Base-by-base conservation (phyloP, 1,140 invertebrate genomes). In the Calliopsis andreniformis region DNA sequence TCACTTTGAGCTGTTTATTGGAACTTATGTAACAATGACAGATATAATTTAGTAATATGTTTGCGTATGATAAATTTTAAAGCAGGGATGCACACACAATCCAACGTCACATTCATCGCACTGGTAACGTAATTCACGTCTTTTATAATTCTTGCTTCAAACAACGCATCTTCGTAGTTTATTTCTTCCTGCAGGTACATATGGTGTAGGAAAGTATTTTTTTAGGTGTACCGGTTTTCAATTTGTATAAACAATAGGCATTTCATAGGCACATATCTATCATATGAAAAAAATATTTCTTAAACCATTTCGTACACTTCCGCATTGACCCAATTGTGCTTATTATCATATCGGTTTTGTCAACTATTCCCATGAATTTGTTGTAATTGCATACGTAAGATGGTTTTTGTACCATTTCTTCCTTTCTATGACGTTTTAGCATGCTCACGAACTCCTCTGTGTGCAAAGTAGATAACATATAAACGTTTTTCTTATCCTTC, bases 321-420 rank as follows among this genome's bases (percentile, higher is more conserved):
- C 86, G 76, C 70, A 87, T 84, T 47, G 82, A 85, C 42, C 78
- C 53, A 28, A 89, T 78, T 16, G 83, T 83, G 47, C 83, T 87
- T 32, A 87, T 78, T 35, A 89, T 75, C 87, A 89, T 88, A 76
- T 91, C 89, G 6, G 84, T 63, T 61, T 81, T 79, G 73, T 91
- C 88, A 2, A 92, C 88, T 49, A 78, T 70, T 23, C 90, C 89
- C 88, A 91, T 92, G n/a, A n/a, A n/a, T n/a, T n/a, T 69, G 8
- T 35, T 35, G 8, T 35, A 35, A 35, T 35, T 8, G 59, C 87
- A 25, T 18, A 91, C 79, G 78, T 86, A 86, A 61, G 83, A 32
- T 61, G 89, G 87, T 47, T 64, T 49, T 35, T 18, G 45, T 49
- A 51, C 6, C 7, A 64, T 64, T 64, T 42, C 35, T 16, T 70